Evolutionary conservation across 1,140 invertebrate genomes (phyloP), one percentile per base, ranked within the genome.

Genomic region (Lordiphosa clarofinis): DNA sequence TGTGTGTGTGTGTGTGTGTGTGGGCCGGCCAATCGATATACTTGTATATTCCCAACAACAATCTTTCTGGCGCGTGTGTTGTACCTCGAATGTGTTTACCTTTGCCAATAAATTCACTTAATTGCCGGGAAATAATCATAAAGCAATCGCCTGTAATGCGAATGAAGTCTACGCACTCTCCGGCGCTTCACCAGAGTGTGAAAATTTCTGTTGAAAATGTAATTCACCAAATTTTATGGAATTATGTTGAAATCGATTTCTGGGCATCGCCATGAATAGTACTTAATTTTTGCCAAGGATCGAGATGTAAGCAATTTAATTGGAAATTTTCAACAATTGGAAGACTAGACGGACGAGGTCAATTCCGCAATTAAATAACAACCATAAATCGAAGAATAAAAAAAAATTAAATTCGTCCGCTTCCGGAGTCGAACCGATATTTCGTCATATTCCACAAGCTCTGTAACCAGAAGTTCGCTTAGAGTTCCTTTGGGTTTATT

Each of bases 101-200:
- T 87, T 75, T 68, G 78, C 64, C 84, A 87, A 87, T 87, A 87
- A 87, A 87, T 87, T 87, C 59, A 75, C 56, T 87, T 79, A 87
- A 87, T 87, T 87, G 84, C 74, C 67, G 68, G 78, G 84, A 87
- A 87, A 87, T 87, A 87, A 87, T 87, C 84, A 87, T 87, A 87
- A 87, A 87, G 79, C 84, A 87, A 87, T 84, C 84, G 84, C 24
- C 49, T 65, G 73, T 79, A 84, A 76, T 82, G 78, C 54, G 37
- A 36, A 68, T 24, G 21, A 24, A 24, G 21, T 24, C 21, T 24
- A 24, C 21, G 21, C 21, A 24, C 21, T 24, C 21, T 24, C 21
- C 21, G 21, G 21, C 21, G 21, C 21, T 24, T 24, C 56, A 15
- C 15, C 15, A 15, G 15, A 15, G 15, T 15, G 15, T 15, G 15